These are phyloP conservation scores for Mesorhabditis belari DNA, from an alignment of 2,888 invertebrate genomes.

Conservation along the genomic window DNA sequence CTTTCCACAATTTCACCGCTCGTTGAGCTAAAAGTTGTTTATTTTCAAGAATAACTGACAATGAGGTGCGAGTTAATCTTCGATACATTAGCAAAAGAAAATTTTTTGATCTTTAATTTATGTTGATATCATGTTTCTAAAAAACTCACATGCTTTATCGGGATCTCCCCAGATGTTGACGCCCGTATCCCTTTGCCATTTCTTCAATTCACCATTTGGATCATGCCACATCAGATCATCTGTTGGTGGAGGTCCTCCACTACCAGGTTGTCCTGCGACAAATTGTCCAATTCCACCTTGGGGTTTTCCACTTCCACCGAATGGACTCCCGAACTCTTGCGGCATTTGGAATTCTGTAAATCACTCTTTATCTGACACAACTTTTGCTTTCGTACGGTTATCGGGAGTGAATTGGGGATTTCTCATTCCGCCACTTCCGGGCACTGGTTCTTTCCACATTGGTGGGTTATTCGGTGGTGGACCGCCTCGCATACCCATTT, in stretches of 20 bases:
- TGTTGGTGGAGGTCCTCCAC: neutral
- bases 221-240: slow-evolving; percentile 25
- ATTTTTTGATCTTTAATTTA: too few species aligned
- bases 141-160: slow-evolving; percentile 28
- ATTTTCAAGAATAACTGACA: neutral
- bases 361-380: neutral
- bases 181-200: slow-evolving; percentile 40
- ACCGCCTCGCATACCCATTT: slow-evolving; percentile 14
- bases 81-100: neutral
- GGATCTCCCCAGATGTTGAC: slow-evolving; percentile 39
- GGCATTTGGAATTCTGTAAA: slow-evolving; percentile 5
- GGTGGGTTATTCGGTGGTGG: neutral
- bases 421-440: neutral
- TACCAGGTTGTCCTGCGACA: neutral
- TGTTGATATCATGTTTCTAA: too few species aligned
- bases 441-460: slow-evolving; percentile 2
- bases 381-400: neutral
- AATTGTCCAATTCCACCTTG: neutral
- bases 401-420: neutral
- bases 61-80: neutral
- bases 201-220: slow-evolving; percentile 38
- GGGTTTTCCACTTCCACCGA: neutral
- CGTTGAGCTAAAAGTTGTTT: slow-evolving; percentile 18
- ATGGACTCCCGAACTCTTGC: slow-evolving; percentile 4
- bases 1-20: slow-evolving; percentile 26